A percentile compares a stretch with the other conserved stretches of the same genome.
Conservation (phyloP, 2,113 vertebrate species). For the Hemibates koningsi region DNA sequence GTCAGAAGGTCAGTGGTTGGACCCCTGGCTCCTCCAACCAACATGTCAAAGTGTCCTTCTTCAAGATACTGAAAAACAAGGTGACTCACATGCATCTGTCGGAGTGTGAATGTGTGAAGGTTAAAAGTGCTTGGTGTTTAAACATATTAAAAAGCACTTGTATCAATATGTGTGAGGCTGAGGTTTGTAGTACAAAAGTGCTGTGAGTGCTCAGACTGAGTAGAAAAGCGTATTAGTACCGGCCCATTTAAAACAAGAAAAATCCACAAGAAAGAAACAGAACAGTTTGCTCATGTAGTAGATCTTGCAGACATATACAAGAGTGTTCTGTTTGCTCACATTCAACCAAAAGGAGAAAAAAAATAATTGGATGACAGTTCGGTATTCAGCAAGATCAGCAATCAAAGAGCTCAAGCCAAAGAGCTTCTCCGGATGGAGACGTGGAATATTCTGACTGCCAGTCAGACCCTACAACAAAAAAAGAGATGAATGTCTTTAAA, state of each 20-base stretch:
- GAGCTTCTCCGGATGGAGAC: neutral
- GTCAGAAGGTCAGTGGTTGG: neutral
- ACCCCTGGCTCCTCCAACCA: neutral
- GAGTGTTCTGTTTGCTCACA: neutral
- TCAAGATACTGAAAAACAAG: neutral
- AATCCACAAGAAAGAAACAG: neutral
- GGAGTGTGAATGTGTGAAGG: neutral
- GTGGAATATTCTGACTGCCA: neutral
- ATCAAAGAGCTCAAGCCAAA: neutral
- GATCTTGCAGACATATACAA: neutral
- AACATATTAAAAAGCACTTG: neutral
- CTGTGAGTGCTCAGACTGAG: neutral
- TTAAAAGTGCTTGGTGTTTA: neutral
- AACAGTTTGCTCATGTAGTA: neutral
- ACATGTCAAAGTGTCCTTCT: neutral
- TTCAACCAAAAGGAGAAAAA: neutral
- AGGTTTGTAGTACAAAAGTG: neutral
- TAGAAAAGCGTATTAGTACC: neutral
- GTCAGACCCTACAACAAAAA: neutral
- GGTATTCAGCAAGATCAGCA: neutral
- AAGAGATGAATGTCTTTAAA: neutral
- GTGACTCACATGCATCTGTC: neutral
- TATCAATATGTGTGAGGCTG: neutral
- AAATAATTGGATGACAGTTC: neutral
- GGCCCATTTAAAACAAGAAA: neutral